Conservation (phyloP, 2,888 invertebrate genomes). For the Lymantria dispar region DNA sequence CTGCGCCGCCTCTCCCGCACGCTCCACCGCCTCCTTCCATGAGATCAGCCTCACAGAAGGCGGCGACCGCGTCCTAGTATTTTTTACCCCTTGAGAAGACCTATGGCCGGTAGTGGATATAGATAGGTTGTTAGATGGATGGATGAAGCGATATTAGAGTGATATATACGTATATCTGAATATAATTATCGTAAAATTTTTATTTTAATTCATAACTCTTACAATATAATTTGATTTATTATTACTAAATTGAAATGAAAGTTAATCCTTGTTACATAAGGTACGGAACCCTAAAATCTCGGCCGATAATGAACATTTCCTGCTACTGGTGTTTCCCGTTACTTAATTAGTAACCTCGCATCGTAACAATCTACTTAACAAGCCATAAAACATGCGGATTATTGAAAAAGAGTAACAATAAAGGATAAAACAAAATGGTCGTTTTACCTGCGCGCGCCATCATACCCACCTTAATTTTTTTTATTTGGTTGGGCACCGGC, state of each 20-base stretch:
- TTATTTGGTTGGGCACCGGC: conserved; percentile 50
- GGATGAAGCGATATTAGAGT: no score
- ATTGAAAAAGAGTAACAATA: conserved; percentile 71
- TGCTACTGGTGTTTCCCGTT: conserved; percentile 59
- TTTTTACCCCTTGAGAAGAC: no score
- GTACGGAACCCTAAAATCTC: conserved; percentile 20
- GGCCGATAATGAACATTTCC: conserved; percentile 46
- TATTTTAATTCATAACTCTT: no score
- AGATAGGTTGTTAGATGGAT: no score
- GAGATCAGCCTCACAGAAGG: no score
- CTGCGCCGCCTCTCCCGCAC: no score
- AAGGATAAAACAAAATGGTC: conserved; percentile 62
- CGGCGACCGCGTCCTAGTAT: no score
- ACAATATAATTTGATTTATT: not conserved
- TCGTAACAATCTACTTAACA: conserved; percentile 70
- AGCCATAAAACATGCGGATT: conserved; percentile 77
- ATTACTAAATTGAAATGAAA: not conserved
- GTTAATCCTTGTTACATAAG: conserved; percentile 8
- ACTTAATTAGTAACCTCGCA: conserved; percentile 62
- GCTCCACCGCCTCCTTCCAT: no score
- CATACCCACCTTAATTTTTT: conserved; percentile 51
- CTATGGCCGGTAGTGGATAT: no score
- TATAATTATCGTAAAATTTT: no score
- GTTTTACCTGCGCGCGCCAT: conserved; percentile 70
- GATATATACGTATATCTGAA: no score